Base-by-base conservation (phyloP, 2,888 invertebrate genomes). In the Perithous albicinctus region DNA sequence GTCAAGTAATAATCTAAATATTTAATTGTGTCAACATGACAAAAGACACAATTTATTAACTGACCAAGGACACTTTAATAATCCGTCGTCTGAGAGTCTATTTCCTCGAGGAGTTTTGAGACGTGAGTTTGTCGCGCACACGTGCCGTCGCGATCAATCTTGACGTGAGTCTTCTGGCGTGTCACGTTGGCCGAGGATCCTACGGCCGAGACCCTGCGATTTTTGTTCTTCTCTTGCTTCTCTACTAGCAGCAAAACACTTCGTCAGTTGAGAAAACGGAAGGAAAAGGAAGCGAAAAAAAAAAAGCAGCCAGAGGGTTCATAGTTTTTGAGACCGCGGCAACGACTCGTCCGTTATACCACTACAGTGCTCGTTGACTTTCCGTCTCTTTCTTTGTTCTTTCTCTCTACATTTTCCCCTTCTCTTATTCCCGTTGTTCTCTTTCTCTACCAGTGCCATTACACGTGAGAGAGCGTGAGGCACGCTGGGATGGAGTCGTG, bases 401-500 rank as follows among this genome's bases (percentile, higher is more conserved):
- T n/a, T 61, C 23, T 46, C 48, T 61, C 35, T 38, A 12, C 29
- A 8, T 43, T 59, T n/a, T 48, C 46, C 26, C 23, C 48, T 46
- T 46, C 64, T 64, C 29, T 35, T 48, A 26, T 41, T 12, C 66
- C n/a, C 46, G 20, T 66, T 43, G 20, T 63, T 74, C 66, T 66
- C 54, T 48, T 35, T 76, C 80, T n/a, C 54, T 70, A 66, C 56
- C 67, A 46, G 54, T 20, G 63, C 32, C 26, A 38, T 72, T 76
- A 59, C 66, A 67, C 51, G 48, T 51, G 67, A 29, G 56, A 67
- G 69, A 79, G 76, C 46, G 77, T 43, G 75, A 79, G 78, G 67
- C 67, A 79, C 41, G 61, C 61, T 56, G 82, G 83, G 83, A 84
- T 84, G 84, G 85, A 83, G 83, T 83, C 85, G 84, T 79, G 84